Conservation (phyloP, 2,797 vertebrate genomes). For the Thripadectes ignobilis region DNA sequence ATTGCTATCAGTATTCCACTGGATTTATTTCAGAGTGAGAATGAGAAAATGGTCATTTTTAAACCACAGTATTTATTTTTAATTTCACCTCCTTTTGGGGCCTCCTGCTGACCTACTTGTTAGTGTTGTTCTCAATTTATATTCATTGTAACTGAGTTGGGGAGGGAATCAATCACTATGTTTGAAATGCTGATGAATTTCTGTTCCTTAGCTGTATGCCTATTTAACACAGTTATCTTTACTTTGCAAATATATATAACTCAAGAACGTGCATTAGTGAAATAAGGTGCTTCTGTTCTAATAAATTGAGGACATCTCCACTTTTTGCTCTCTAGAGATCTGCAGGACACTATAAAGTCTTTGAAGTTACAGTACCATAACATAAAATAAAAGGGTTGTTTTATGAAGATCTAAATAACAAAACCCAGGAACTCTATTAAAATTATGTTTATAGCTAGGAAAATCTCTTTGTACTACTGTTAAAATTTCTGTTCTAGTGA, state of each 20-base stretch:
- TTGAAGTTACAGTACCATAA: neutral
- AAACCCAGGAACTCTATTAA: neutral
- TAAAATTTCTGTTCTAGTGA: neutral
- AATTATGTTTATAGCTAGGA: neutral
- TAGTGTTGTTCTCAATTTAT: constrained; percentile 2
- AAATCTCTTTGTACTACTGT: neutral
- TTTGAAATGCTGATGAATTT: neutral
- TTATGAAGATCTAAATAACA: neutral
- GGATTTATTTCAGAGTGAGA: neutral
- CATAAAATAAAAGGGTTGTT: neutral
- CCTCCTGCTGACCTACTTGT: neutral
- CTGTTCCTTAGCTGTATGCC: neutral
- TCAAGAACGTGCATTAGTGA: neutral
- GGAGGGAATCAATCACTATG: neutral
- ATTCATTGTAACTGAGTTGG: neutral
- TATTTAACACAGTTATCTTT: neutral
- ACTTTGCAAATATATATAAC: neutral
- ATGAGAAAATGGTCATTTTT: neutral
- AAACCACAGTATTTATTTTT: constrained; percentile 32
- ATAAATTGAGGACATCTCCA: neutral
- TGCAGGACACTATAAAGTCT: neutral
- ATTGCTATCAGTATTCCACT: neutral
- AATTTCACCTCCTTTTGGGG: constrained; percentile 16
- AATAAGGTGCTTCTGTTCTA: neutral
- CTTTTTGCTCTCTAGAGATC: neutral